phyloP scores from a whole-genome alignment of 2,113 vertebrate genomes.

The Bombycilla garrulus region DNA sequence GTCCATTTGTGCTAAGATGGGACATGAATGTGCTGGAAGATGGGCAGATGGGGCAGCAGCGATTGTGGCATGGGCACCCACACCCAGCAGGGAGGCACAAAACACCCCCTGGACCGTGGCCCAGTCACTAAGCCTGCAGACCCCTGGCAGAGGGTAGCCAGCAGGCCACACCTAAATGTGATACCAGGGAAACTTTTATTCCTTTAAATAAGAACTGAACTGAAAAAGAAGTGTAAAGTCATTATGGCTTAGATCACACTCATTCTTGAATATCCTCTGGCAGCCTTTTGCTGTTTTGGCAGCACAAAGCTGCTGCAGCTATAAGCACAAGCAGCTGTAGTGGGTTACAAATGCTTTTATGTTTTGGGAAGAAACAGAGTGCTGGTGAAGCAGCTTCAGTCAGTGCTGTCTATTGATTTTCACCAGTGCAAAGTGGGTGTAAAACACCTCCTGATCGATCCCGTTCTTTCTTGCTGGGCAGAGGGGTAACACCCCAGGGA shows the following conservation, averaged over 20 bases:
- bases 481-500: background rate
- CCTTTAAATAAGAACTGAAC: background rate
- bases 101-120: background rate
- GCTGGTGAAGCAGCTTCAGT: background rate
- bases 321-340: background rate
- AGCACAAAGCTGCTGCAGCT: background rate
- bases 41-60: background rate
- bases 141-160: background rate
- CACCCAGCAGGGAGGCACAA: background rate
- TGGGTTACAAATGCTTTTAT: background rate
- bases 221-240: constrained; percentile 26
- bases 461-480: background rate
- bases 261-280: constrained; percentile 12
- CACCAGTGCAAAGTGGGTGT: background rate
- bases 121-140: background rate
- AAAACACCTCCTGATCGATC: background rate
- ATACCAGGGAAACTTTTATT: background rate
- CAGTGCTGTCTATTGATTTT: background rate
- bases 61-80: background rate
- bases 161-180: background rate
- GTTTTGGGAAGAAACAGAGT: background rate
- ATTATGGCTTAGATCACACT: constrained; percentile 18
- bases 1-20: background rate
- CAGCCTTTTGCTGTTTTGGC: constrained; percentile 13
- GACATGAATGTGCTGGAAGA: background rate